A percentile compares a stretch with the other conserved stretches of the same genome.
phyloP scores from a whole-genome alignment of 2,113 vertebrate species.

The Galemys pyrenaicus region DNA sequence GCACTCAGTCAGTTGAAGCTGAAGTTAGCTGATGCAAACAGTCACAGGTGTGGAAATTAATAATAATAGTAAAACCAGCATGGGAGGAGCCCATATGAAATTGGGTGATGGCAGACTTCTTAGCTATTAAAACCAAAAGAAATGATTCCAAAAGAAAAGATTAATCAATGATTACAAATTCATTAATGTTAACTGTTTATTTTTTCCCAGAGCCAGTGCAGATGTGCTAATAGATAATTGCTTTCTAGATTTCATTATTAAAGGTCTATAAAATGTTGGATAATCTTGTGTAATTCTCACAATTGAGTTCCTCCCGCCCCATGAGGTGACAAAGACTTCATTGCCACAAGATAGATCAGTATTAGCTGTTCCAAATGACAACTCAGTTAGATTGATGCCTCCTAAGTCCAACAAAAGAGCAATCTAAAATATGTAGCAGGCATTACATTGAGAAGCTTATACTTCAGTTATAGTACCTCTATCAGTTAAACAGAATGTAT shows the following conservation, averaged over 20 bases:
- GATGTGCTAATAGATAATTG: slow-evolving; percentile 73
- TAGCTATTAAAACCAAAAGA: slow-evolving; percentile 58
- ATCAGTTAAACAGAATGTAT: not conserved
- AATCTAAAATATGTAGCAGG: slow-evolving; percentile 11
- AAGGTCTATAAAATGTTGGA: slow-evolving; percentile 48
- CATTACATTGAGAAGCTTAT: not conserved
- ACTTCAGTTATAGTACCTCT: not conserved
- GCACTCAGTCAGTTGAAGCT: not conserved
- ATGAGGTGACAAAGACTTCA: slow-evolving; percentile 15
- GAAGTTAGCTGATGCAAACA: slow-evolving; percentile 21
- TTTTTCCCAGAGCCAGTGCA: slow-evolving; percentile 65
- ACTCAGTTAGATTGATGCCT: not conserved
- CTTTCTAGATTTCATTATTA: slow-evolving; percentile 66
- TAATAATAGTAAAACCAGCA: slow-evolving; percentile 45
- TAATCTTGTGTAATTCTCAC: not conserved
- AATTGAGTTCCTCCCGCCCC: slow-evolving; percentile 34
- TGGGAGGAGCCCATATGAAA: slow-evolving; percentile 7
- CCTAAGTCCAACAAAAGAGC: not conserved
- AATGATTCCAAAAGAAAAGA: slow-evolving; percentile 52
- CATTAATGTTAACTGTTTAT: slow-evolving; percentile 57
- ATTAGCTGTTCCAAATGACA: slow-evolving; percentile 4
- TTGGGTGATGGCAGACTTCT: not conserved
- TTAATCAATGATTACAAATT: slow-evolving; percentile 63
- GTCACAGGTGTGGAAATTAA: slow-evolving; percentile 51
- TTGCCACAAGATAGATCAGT: slow-evolving; percentile 13